Conservation (phyloP, 2,113 vertebrate genomes). For the Petrocephalus microphthalmus region DNA sequence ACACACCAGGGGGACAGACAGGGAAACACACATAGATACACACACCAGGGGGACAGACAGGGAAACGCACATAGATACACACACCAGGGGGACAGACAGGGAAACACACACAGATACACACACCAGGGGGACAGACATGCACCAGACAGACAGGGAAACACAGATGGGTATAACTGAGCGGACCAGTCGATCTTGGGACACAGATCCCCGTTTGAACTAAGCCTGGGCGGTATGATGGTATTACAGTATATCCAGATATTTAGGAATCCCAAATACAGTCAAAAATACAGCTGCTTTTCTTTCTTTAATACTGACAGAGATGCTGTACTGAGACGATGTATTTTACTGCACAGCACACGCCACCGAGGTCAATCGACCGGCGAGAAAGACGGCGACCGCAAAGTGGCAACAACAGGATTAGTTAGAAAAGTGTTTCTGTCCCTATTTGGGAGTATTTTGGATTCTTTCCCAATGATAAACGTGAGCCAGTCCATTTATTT, state of each 20-base stretch:
- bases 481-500: neutral
- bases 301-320: too few species aligned
- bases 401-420: neutral
- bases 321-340: neutral
- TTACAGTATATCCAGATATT: neutral
- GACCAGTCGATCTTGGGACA: neutral
- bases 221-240: neutral
- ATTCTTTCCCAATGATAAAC: neutral
- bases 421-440: neutral
- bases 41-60: neutral
- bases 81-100: too few species aligned
- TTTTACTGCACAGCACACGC: neutral
- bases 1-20: neutral
- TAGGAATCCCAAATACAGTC: neutral
- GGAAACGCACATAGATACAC: neutral
- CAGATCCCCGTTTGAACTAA: neutral
- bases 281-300: neutral
- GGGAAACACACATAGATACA: too few species aligned
- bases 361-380: neutral
- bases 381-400: neutral
- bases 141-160: too few species aligned
- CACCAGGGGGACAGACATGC: too few species aligned
- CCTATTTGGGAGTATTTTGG: neutral
- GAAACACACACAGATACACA: neutral
- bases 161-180: neutral